A percentile compares a stretch with the other conserved stretches of the same genome.
Conservation (phyloP, 2,113 vertebrate species). For the Albula goreensis region DNA sequence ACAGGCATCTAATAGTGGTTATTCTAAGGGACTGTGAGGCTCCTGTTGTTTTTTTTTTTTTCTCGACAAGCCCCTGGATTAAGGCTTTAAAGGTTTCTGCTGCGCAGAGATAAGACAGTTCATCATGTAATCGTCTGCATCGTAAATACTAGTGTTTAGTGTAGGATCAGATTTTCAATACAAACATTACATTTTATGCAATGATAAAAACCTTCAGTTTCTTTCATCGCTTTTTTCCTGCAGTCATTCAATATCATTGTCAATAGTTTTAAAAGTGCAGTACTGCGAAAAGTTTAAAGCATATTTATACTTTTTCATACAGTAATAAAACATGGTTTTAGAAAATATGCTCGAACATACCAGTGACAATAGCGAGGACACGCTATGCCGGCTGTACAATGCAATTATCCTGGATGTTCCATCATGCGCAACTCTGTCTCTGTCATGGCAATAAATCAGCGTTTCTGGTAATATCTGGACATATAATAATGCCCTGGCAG, state of each 20-base stretch:
- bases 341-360: background rate
- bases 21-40: background rate
- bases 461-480: background rate
- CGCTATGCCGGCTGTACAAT: background rate
- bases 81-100: constrained; percentile 13
- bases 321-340: background rate
- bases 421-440: background rate
- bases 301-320: background rate
- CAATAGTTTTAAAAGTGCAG: too few species aligned
- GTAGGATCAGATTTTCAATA: background rate
- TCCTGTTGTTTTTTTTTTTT: background rate
- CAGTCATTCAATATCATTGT: too few species aligned
- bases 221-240: background rate
- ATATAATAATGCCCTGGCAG: background rate
- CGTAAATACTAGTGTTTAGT: background rate
- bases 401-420: background rate
- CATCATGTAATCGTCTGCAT: background rate
- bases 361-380: background rate
- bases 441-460: constrained; percentile 3
- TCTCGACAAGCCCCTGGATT: constrained; percentile 10
- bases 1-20: constrained; percentile 15
- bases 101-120: constrained; percentile 1
- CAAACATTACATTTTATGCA: background rate
- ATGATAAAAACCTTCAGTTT: background rate
- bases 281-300: background rate